A percentile compares a stretch with the other conserved stretches of the same genome.
Evolutionary conservation across 2,797 vertebrate genomes (phyloP).

Genomic region (Dromococcyx pavoninus): DNA sequence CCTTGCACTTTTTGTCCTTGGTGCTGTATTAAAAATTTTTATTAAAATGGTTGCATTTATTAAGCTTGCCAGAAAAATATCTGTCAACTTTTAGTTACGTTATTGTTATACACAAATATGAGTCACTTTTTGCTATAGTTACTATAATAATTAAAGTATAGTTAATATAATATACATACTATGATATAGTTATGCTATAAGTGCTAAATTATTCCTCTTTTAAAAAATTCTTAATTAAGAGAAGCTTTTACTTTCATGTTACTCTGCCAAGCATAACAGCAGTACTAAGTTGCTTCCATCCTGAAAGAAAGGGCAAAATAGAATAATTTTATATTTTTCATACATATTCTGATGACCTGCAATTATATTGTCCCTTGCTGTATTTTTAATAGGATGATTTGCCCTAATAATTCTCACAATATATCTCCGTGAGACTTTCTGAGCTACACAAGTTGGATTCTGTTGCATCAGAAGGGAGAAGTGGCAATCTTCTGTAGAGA

Average conservation of each 20-base stretch:
- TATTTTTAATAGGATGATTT: neutral
- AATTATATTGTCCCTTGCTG: neutral
- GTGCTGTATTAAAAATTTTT: neutral
- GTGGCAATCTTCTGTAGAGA: neutral
- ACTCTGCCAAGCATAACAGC: neutral
- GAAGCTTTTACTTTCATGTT: neutral
- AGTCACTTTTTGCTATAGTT: neutral
- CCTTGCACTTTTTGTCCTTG: neutral
- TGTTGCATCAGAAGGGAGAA: neutral
- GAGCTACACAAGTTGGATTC: neutral
- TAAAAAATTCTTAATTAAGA: neutral
- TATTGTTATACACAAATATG: neutral
- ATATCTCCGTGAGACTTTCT: neutral
- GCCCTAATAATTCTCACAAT: neutral
- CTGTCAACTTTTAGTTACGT: neutral
- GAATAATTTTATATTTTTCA: neutral
- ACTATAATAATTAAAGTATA: neutral
- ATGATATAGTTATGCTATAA: neutral
- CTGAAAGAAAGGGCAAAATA: neutral
- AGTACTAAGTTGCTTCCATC: neutral
- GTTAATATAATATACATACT: neutral
- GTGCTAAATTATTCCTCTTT: neutral
- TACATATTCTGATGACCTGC: neutral
- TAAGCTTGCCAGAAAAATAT: neutral
- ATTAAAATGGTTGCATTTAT: neutral